phyloP scores from a whole-genome alignment of 2,113 vertebrate species.

The Oryctolagus cuniculus region mOryCun1.1 NC_091440.1:101145001-101145500 shows the following conservation, averaged over 20 bases:
- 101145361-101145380: conserved; percentile 28
- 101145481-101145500: too few relatives aligned
- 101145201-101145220: not conserved
- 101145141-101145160: too few relatives aligned
- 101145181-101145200: not conserved
- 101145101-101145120: too few relatives aligned
- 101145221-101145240: not conserved
- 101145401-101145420: conserved; percentile 59
- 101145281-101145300: conserved; percentile 12
- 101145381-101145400: conserved; percentile 61
- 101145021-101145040: too few relatives aligned
- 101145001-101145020: too few relatives aligned
- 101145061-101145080: too few relatives aligned
- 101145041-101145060: too few relatives aligned
- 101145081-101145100: too few relatives aligned
- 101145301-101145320: conserved; percentile 38
- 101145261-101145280: conserved; percentile 4
- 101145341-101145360: conserved; percentile 9
- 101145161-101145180: not conserved
- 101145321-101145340: conserved; percentile 52
- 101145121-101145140: too few relatives aligned
- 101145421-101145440: not conserved
- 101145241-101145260: not conserved
- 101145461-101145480: not conserved
- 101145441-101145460: not conserved